These are phyloP conservation scores for Ridgeia piscesae DNA, from an alignment of 1,140 invertebrate genomes.

Conservation along the genomic window DNA sequence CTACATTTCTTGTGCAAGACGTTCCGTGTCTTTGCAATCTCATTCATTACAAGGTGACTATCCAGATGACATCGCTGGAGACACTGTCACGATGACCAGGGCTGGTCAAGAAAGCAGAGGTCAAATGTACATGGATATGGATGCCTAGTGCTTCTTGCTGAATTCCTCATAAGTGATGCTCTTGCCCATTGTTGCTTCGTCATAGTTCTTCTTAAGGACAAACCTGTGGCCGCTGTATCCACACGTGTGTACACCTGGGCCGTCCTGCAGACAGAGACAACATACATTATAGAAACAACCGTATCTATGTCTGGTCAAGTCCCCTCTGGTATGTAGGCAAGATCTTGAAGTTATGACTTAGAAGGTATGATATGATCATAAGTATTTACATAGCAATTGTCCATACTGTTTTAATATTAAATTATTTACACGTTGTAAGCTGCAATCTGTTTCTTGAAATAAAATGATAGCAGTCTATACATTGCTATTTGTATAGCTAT, in stretches of 20 bases:
- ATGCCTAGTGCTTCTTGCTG: slow-evolving; percentile 38
- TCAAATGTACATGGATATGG: neutral
- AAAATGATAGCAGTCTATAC: no score
- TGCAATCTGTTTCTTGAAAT: no score
- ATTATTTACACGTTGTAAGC: no score
- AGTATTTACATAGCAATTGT: no score
- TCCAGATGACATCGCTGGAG: neutral
- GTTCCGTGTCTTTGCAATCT: neutral
- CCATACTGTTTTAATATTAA: no score
- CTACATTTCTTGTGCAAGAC: neutral
- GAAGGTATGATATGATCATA: no score
- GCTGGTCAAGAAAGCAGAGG: neutral
- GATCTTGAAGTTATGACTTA: no score
- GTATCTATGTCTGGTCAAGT: neutral
- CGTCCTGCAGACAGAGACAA: slow-evolving; percentile 71
- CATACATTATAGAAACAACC: neutral
- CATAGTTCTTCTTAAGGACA: slow-evolving; percentile 50
- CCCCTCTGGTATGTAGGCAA: neutral
- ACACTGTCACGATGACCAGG: neutral
- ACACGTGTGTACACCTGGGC: slow-evolving; percentile 88
- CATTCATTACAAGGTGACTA: neutral
- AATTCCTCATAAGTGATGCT: slow-evolving; percentile 52
- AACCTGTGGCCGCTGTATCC: slow-evolving; percentile 83
- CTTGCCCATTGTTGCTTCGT: slow-evolving; percentile 44
- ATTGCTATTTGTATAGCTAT: no score